Conservation (phyloP, 1,140 invertebrate species). For the Lordiphosa collinella region DNA sequence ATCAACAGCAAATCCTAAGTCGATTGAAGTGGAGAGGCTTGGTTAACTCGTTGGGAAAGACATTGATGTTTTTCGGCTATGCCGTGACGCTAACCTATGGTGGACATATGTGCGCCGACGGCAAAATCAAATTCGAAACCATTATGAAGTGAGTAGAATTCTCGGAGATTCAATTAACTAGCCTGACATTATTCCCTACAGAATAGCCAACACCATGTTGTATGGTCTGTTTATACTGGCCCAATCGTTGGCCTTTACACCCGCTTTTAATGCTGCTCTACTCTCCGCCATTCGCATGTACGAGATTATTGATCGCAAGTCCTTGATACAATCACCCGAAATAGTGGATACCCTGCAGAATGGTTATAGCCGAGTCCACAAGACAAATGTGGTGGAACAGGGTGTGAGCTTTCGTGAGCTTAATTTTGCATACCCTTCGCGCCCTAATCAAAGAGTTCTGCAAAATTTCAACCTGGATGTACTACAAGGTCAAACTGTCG, state of each 20-base stretch:
- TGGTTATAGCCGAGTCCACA: constrained; percentile 56
- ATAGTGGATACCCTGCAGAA: constrained; percentile 32
- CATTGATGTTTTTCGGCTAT: constrained; percentile 90
- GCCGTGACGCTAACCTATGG: constrained; percentile 91
- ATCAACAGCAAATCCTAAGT: constrained; percentile 81
- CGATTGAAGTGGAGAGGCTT: constrained; percentile 86
- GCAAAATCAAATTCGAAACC: constrained; percentile 79
- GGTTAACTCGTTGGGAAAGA: constrained; percentile 90
- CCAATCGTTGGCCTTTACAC: constrained; percentile 90
- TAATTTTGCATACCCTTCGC: constrained; percentile 89
- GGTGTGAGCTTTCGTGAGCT: constrained; percentile 86
- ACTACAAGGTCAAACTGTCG: constrained; percentile 88
- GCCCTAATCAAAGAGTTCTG: constrained; percentile 84
- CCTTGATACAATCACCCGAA: constrained; percentile 78
- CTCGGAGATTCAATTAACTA: not conserved
- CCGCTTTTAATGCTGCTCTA: constrained; percentile 92
- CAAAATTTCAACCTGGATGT: constrained; percentile 89
- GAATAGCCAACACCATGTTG: constrained; percentile 90
- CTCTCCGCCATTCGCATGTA: constrained; percentile 88
- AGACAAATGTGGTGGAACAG: constrained; percentile 83
- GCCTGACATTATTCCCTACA: constrained; percentile 52
- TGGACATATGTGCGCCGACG: constrained; percentile 85
- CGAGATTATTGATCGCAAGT: constrained; percentile 82
- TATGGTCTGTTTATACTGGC: constrained; percentile 93
- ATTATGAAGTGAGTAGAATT: constrained; percentile 86